A percentile compares a stretch with the other conserved stretches of the same genome.
phyloP scores from a whole-genome alignment of 2,113 vertebrate species.

The Cyprinodon brontotheroides region DNA sequence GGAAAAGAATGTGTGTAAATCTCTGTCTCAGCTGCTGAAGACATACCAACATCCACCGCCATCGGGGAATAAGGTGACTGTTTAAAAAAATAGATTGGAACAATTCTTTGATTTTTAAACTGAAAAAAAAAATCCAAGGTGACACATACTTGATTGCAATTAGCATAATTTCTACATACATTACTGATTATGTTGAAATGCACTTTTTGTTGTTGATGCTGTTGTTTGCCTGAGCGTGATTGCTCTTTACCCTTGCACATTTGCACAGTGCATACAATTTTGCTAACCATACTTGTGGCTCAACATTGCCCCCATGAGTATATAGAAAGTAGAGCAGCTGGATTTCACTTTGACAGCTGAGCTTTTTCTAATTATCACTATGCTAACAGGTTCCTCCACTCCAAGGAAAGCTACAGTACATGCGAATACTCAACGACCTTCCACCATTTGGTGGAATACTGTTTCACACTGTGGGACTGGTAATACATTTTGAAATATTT shows the following conservation, averaged over 20 bases:
- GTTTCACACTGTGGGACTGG: slow-evolving; percentile 96
- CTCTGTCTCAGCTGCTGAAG: slow-evolving; percentile 93
- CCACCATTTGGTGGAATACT: slow-evolving; percentile 95
- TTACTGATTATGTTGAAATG: not conserved
- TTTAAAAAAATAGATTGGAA: slow-evolving; percentile 1
- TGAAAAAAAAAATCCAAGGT: not conserved
- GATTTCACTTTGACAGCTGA: slow-evolving; percentile 14
- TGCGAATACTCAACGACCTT: slow-evolving; percentile 95
- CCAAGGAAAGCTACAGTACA: slow-evolving; percentile 97
- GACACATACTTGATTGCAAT: slow-evolving; percentile 17
- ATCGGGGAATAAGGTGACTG: slow-evolving; percentile 88
- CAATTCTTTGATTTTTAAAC: slow-evolving; percentile 2
- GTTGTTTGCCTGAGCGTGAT: slow-evolving; percentile 22
- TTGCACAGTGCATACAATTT: slow-evolving; percentile 56
- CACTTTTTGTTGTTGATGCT: not conserved
- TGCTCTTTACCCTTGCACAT: slow-evolving; percentile 23
- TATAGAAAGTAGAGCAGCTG: not conserved
- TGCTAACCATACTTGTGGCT: slow-evolving; percentile 30
- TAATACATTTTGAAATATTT: slow-evolving; percentile 67
- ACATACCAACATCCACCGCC: slow-evolving; percentile 93
- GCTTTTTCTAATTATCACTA: slow-evolving; percentile 36
- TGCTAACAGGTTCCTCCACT: slow-evolving; percentile 87
- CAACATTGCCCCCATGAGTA: slow-evolving; percentile 70
- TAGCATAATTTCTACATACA: slow-evolving; percentile 11
- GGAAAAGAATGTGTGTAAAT: slow-evolving; percentile 96